Conservation (phyloP, 2,797 vertebrate species). For the Anomalospiza imberbis region DNA sequence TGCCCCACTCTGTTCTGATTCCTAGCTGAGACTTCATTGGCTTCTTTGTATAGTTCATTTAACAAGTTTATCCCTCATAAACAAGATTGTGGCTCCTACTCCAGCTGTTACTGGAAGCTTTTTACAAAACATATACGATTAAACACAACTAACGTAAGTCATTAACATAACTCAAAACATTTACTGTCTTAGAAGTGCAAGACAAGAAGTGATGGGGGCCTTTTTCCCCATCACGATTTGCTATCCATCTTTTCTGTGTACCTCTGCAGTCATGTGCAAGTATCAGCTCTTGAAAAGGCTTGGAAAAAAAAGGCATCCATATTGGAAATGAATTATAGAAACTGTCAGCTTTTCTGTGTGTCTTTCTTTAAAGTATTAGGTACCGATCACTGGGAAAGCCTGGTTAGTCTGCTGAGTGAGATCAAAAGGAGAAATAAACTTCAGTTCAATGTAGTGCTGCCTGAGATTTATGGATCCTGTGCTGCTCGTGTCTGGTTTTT, state of each 20-base stretch:
- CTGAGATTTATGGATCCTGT: constrained; percentile 54
- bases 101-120: neutral
- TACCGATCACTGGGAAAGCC: constrained; percentile 6
- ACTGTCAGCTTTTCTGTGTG: neutral
- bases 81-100: neutral
- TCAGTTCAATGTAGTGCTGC: constrained; percentile 24
- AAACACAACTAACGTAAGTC: neutral
- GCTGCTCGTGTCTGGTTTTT: constrained; percentile 13
- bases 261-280: neutral
- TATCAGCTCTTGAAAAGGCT: neutral
- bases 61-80: neutral
- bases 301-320: neutral
- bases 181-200: neutral
- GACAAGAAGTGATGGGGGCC: neutral
- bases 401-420: constrained; percentile 22
- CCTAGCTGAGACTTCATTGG: neutral
- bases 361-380: neutral
- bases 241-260: neutral
- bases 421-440: constrained; percentile 39
- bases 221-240: neutral
- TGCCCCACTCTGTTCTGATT: neutral
- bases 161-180: neutral
- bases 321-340: constrained; percentile 27
- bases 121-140: neutral
- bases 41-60: neutral